Percentiles rank a stretch among this genome's conserved stretches.
These are phyloP conservation scores for Lampris incognitus DNA, from an alignment of 2,113 vertebrate species.

Conservation along the genomic window DNA sequence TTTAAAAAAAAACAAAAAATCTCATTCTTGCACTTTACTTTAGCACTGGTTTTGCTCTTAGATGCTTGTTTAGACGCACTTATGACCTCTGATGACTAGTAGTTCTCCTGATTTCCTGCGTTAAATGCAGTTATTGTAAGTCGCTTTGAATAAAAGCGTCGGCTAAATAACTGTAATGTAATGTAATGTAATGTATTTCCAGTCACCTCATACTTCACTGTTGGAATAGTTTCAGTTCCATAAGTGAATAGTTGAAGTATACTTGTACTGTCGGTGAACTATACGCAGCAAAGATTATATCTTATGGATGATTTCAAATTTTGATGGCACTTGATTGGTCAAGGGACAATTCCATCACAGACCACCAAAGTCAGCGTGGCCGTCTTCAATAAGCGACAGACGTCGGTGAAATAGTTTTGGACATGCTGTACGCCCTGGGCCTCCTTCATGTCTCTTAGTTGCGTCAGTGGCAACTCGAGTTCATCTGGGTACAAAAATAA, in stretches of 20 bases:
- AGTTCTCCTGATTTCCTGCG: no score
- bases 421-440: constrained; percentile 27
- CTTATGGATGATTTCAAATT: constrained; percentile 48
- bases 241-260: no score
- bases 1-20: no score
- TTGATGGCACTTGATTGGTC: constrained; percentile 24
- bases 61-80: no score
- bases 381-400: constrained; percentile 55
- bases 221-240: not conserved
- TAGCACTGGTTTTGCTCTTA: no score
- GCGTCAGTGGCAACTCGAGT: constrained; percentile 40
- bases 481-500: constrained; percentile 59
- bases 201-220: not conserved
- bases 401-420: constrained; percentile 11
- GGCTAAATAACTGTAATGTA: no score
- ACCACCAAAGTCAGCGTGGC: constrained; percentile 37
- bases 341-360: constrained; percentile 25
- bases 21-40: no score
- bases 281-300: constrained; percentile 31
- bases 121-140: no score
- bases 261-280: not conserved
- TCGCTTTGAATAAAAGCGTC: no score
- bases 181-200: no score
- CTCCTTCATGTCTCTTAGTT: constrained; percentile 24
- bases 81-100: no score